These are phyloP conservation scores for Melanaphis sacchari DNA, from an alignment of 1,140 invertebrate genomes.

Conservation along the genomic window DNA sequence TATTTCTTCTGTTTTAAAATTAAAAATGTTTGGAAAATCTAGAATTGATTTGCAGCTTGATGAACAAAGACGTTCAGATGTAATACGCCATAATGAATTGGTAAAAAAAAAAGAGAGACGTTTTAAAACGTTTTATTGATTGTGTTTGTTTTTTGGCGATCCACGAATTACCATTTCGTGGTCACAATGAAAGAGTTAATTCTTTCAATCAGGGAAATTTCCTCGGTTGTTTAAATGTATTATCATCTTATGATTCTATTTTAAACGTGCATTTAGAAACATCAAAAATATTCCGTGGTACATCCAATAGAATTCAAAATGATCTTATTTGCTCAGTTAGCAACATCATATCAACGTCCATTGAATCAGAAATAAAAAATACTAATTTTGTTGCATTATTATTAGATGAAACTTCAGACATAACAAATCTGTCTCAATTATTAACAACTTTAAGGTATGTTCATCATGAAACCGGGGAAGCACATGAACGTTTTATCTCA, in stretches of 20 bases:
- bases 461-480: not conserved
- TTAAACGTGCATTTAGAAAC: slow-evolving; percentile 13
- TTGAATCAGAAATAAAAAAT: slow-evolving; percentile 1
- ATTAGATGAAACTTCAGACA: slow-evolving; percentile 14
- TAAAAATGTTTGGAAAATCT: slow-evolving; percentile 16
- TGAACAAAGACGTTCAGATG: not conserved
- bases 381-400: not conserved
- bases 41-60: slow-evolving; percentile 6
- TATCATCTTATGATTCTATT: slow-evolving; percentile 36
- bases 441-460: not conserved
- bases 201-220: not conserved
- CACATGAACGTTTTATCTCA: not conserved
- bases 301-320: slow-evolving; percentile 31
- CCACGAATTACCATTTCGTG: not conserved
- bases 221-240: not conserved
- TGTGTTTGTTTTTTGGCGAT: slow-evolving; percentile 30
- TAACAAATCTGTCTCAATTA: not conserved
- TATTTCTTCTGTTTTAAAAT: slow-evolving; percentile 39
- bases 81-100: not conserved
- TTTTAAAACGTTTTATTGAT: slow-evolving; percentile 13
- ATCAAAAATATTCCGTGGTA: not conserved
- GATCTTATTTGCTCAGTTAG: not conserved
- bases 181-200: not conserved
- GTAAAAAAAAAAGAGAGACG: slow-evolving; percentile 17
- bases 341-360: not conserved